A percentile compares a stretch with the other conserved stretches of the same genome.
Conservation (phyloP, 1,140 invertebrate genomes). For the Brachionus plicatilis region DNA sequence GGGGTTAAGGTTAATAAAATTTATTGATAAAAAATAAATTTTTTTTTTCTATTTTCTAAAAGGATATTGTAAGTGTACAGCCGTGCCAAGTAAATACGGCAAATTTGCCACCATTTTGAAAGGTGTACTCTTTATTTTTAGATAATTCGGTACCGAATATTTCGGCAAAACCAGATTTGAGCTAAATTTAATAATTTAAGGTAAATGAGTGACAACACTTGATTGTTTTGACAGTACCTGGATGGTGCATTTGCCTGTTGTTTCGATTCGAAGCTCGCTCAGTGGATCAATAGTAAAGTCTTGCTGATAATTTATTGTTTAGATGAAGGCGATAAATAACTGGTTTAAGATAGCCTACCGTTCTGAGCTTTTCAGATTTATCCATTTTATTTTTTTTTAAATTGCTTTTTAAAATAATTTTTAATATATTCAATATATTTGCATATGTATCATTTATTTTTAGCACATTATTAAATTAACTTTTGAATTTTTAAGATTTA, state of each 20-base stretch:
- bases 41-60: neutral
- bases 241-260: neutral
- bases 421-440: neutral
- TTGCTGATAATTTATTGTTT: neutral
- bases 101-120: slow-evolving; percentile 81
- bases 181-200: slow-evolving; percentile 57
- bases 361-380: neutral
- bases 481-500: neutral
- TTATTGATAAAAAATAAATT: neutral
- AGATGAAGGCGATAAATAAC: neutral
- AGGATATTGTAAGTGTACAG: slow-evolving; percentile 63
- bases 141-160: slow-evolving; percentile 94
- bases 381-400: neutral
- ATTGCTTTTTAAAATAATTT: neutral
- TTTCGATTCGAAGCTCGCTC: slow-evolving; percentile 39
- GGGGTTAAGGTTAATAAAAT: slow-evolving; percentile 9
- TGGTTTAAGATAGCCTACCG: neutral
- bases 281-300: slow-evolving; percentile 35
- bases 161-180: slow-evolving; percentile 81
- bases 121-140: slow-evolving; percentile 84
- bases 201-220: neutral
- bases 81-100: slow-evolving; percentile 95
- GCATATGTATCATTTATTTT: neutral
- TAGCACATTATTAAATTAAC: neutral
- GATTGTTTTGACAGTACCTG: neutral